Evolutionary conservation across 2,888 invertebrate species (phyloP), one percentile per base, ranked within the genome.

Genomic region (Drosophila pegasa): DNA sequence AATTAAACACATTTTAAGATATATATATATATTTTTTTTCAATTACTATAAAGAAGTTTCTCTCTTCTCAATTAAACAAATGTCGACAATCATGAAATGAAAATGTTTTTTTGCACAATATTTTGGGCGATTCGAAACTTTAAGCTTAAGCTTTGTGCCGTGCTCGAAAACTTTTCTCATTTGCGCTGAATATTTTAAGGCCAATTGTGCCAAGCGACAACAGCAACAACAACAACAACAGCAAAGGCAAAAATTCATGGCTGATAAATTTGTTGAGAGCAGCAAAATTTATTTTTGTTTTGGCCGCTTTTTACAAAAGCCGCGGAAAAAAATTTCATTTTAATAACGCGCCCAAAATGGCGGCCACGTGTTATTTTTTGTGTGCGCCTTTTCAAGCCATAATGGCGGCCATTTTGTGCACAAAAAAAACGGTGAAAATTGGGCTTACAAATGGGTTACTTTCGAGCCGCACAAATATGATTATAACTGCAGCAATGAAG

Each of bases 111-210:
- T 35, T 35, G 0, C 6, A 16, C 35, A 50, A 35, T 50, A 35
- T 16, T 50, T 35, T 50, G 4, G 22, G 16, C 14, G 31, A 41
- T 41, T 37, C 22, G 57, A 41, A 70, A 61, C 33, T 65, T 57
- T 40, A 37, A 37, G 55, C 55, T 59, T 59, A 71, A 67, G 52
- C 71, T 18, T 47, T 59, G 37, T 55, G 37, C 35, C 50, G 38
- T 38, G 12, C 31, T 25, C 41, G 47, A 59, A 72, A 75, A 75
- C 59, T 75, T 75, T 75, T 75, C 74, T 71, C 75, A 76, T 75
- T 75, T 75, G 51, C 75, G 69, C 77, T 69, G 77, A 64, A 75
- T 75, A 75, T 76, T 75, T 75, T 76, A 69, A 59, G 58, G 76
- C 62, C 60, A 64, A 75, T 63, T 51, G 67, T 63, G 64, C 18